A percentile compares a stretch with the other conserved stretches of the same genome.
These are phyloP conservation scores for Urocynchramus pylzowi DNA, from an alignment of 2,113 vertebrate species.

Conservation along the genomic window DNA sequence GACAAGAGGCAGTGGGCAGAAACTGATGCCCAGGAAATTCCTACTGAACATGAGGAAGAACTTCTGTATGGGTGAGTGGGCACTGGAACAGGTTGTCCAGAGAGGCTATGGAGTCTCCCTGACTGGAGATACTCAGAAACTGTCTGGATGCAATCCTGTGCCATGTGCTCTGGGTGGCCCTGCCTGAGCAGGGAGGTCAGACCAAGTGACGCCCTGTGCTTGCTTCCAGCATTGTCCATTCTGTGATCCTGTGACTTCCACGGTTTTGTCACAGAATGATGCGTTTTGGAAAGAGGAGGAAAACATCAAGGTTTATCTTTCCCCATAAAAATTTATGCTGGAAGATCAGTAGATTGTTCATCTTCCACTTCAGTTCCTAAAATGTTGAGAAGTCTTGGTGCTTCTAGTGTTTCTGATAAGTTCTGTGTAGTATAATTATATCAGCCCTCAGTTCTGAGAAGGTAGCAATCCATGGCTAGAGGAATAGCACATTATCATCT, in stretches of 20 bases:
- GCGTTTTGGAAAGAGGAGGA: neutral
- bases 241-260: neutral
- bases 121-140: neutral
- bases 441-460: neutral
- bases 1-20: neutral
- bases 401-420: neutral
- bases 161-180: neutral
- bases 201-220: neutral
- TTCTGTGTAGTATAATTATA: neutral
- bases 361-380: neutral
- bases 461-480: neutral
- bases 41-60: neutral
- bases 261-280: neutral
- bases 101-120: neutral
- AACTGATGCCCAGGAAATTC: neutral
- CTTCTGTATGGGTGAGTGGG: fast-evolving
- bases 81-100: fast-evolving
- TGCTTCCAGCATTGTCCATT: neutral
- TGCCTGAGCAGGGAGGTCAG: neutral
- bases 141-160: fast-evolving
- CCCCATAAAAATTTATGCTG: neutral
- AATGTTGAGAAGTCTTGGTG: neutral
- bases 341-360: neutral
- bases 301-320: neutral
- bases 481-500: neutral